Base-by-base conservation (phyloP, 37 sponge, comb jelly and placozoan species). In the Halisarca cf. caerulea region DNA sequence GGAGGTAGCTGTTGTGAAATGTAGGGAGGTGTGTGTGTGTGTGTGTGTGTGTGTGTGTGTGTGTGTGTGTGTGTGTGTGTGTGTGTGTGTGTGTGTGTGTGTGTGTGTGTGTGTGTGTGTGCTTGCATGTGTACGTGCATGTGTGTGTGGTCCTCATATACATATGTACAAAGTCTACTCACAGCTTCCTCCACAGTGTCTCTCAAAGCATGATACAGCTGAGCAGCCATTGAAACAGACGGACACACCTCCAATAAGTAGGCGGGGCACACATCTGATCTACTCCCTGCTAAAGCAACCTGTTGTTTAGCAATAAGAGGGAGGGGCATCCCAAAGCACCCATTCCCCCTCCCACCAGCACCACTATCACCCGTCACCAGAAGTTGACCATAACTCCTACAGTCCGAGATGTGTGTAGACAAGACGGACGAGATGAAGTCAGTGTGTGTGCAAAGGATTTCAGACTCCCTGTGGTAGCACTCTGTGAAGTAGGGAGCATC, bases 181-280 rank as follows among this genome's bases (percentile, higher is more conserved):
- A 89, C 90, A 8, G 43, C 28, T 45, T 89, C 90, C 59, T 69
- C 34, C 25, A 81, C 66, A 28, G 78, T 40, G 64, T 81, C 68
- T 20, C 34, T 32, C 24, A 90, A 23, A 41, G 91, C 66, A 15
- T 60, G 24, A n/a, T 70, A 62, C 37, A 90, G 27, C 25, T n/a
- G 23, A 8, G 70, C 70, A 6, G 80, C 42, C 39, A 86, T 42
- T 24, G 64, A 83, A 17, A 86, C 80, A 20, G 84, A 83, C 18
- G 60, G 66, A 66, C 73, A 80, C 53, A 64, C 77, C 80, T 90
- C 91, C 80, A 90, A 59, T 33, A 90, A 69, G 74, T 83, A 83
- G 23, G 80, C 64, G 72, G 83, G 87, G 30, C 79, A 28, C 15
- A 75, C 68, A 0, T 74, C 70, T 23, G 33, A 18, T 34, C 69